Evolutionary conservation across 1,140 invertebrate species (phyloP), one percentile per base, ranked within the genome.

Genomic region (Brachionus plicatilis): DNA sequence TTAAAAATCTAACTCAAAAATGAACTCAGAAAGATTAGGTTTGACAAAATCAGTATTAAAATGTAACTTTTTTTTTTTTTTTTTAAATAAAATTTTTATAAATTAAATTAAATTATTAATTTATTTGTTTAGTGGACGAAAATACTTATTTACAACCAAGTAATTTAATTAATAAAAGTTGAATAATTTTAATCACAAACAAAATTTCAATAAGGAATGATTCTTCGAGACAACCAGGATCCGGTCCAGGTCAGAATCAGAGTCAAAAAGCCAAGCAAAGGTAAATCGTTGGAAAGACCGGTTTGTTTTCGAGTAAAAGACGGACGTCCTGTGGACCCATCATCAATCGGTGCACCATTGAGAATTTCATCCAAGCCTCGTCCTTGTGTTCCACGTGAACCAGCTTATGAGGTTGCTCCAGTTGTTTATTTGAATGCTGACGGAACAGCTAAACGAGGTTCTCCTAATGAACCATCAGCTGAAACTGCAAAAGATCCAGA

Each of bases 341-440:
- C 41, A 11, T 20, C 68, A 7, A 17, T 72, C 8, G 3, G 68
- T 24, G 33, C 68, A 6, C 68, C 68, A 43, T 12, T 43, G 33
- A 72, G 33, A 72, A 41, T 72, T 8, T 43, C 68, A 12, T 72
- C 68, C 7, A 72, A 43, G 33, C 68, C 33, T n/a, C 68, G 68
- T 20, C 9, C 33, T 43, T 72, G 68, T 72, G 72, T 20, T 27
- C 45, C 72, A 50, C 17, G 20, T 11, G 72, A 14, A 53, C 72
- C 41, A 29, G 72, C 20, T 50, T 76, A 76, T 50, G 72, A 50
- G 8, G 45, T 76, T 20, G 72, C 72, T 50, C 72, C 72, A 50
- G 45, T 76, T 27, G 9, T 50, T 5, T 47, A 76, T 29, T 24
- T 76, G 17, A 76, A 76, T 76, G 20, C 43, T 27, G 45, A 76